Percentiles rank a stretch among this genome's conserved stretches.
Evolutionary conservation across 1,140 invertebrate species (phyloP).

Genomic region (Rhynchophorus ferrugineus): DNA sequence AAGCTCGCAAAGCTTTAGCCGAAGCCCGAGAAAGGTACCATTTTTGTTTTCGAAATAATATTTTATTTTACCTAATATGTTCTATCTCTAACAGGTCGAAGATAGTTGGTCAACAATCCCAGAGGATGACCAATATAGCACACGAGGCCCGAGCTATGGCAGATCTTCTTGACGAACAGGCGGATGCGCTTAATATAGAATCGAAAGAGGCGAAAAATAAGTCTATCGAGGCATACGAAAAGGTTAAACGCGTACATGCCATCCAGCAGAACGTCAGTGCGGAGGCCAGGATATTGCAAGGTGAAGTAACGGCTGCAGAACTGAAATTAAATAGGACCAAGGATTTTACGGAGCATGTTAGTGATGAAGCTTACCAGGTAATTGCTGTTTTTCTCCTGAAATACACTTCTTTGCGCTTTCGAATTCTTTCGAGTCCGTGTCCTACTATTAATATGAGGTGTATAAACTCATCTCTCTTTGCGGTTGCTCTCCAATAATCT

Average conservation of each 20-base stretch:
- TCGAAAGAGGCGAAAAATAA: constrained; percentile 77
- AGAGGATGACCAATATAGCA: constrained; percentile 85
- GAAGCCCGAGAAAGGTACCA: constrained; percentile 54
- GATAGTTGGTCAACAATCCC: constrained; percentile 82
- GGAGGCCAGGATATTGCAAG: constrained; percentile 52
- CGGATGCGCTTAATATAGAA: constrained; percentile 65
- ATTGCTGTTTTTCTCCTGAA: no score
- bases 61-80: no score
- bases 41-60: not conserved
- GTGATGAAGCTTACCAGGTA: constrained; percentile 8
- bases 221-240: constrained; percentile 68
- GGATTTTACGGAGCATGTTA: constrained; percentile 60
- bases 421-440: no score
- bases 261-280: constrained; percentile 44
- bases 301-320: constrained; percentile 52
- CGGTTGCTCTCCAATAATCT: no score
- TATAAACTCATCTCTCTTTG: no score
- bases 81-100: constrained; percentile 51
- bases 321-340: constrained; percentile 61
- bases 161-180: constrained; percentile 69
- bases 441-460: no score
- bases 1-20: constrained; percentile 67
- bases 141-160: constrained; percentile 73
- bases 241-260: constrained; percentile 65
- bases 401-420: no score